Percentiles rank a stretch among this genome's conserved stretches.
phyloP scores from a whole-genome alignment of 1,140 invertebrate species.

The Subanguina moxae region DNA sequence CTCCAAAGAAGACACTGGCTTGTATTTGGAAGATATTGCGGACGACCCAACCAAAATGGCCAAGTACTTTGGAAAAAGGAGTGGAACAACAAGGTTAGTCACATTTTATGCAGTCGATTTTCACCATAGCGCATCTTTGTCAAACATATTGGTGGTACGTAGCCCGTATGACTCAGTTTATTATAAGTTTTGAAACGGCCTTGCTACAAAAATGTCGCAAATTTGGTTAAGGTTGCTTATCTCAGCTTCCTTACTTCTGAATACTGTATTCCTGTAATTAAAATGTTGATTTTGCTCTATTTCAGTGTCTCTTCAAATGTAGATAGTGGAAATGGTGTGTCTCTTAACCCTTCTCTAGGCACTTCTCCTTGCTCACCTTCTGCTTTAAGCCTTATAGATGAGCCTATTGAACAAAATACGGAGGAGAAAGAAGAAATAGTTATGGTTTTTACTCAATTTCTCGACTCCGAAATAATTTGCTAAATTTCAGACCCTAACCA shows the following conservation, averaged over 20 bases:
- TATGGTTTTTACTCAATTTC: background rate
- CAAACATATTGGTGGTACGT: no score
- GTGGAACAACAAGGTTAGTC: background rate
- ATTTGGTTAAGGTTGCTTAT: no score
- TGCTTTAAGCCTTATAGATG: conserved; percentile 34
- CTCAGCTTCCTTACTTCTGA: background rate
- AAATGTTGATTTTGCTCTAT: background rate
- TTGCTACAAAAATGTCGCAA: no score
- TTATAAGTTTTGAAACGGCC: no score
- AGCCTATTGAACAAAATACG: conserved; percentile 1
- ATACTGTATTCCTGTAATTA: no score
- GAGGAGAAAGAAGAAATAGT: conserved; percentile 7
- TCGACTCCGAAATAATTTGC: background rate
- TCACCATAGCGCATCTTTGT: no score
- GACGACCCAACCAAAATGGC: conserved; percentile 61
- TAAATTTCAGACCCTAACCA: conserved; percentile 11
- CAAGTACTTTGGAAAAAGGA: conserved; percentile 48
- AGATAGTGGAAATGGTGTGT: conserved; percentile 47
- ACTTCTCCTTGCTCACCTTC: conserved; percentile 33
- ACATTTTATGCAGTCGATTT: no score
- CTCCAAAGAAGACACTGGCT: conserved; percentile 68
- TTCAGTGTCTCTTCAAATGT: conserved; percentile 30
- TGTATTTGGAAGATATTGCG: conserved; percentile 80
- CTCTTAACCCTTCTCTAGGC: conserved; percentile 14
- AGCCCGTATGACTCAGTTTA: no score